Evolutionary conservation across 2,797 vertebrate genomes (phyloP).

Genomic region (Phylloscopus collybita): DNA sequence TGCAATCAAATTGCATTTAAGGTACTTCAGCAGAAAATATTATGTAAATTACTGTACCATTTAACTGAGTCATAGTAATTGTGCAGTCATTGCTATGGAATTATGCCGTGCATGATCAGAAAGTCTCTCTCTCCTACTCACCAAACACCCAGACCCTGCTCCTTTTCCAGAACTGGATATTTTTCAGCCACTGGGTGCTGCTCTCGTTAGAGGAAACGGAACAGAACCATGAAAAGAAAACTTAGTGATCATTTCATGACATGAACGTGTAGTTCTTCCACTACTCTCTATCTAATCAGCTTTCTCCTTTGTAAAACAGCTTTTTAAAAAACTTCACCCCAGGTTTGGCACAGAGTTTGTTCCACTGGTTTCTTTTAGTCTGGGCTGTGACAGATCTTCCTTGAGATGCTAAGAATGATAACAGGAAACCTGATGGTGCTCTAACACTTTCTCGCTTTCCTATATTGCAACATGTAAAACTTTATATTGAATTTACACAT

Average conservation of each 20-base stretch:
- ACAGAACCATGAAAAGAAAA: background rate
- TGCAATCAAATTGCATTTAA: background rate
- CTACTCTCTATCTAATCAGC: background rate
- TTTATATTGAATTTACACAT: background rate
- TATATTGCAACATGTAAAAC: background rate
- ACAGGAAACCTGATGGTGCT: background rate
- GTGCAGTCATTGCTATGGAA: background rate
- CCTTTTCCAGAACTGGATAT: background rate
- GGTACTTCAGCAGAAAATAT: background rate
- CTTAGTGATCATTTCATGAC: background rate
- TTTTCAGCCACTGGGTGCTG: slow-evolving; percentile 54
- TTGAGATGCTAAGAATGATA: background rate
- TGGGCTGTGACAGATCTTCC: background rate
- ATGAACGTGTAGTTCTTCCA: background rate
- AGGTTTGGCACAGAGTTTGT: background rate
- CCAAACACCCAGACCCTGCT: background rate
- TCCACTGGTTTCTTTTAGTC: background rate
- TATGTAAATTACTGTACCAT: background rate
- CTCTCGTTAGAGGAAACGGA: slow-evolving; percentile 37
- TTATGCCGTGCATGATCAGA: background rate
- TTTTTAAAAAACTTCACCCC: background rate
- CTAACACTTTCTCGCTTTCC: background rate
- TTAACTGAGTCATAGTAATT: background rate
- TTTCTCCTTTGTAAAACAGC: background rate
- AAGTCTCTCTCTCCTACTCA: background rate